These are phyloP conservation scores for Medauroidea extradentata DNA, from an alignment of 1,140 invertebrate genomes.

Conservation along the genomic window DNA sequence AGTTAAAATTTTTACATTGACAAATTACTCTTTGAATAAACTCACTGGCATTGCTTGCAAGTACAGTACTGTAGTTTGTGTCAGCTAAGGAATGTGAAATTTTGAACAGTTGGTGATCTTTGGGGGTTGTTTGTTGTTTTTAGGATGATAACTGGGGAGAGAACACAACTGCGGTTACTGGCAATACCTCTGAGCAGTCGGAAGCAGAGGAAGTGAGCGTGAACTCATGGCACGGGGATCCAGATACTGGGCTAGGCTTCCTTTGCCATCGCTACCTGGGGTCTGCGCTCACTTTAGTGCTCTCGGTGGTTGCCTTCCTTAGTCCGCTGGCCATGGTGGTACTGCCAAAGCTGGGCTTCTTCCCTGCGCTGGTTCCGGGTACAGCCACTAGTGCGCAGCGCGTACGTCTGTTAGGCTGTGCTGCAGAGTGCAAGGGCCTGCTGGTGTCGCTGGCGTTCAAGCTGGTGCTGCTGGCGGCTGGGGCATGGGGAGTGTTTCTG, in stretches of 20 bases:
- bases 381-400: slow-evolving; percentile 50
- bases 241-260: slow-evolving; percentile 64
- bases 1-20: too few relatives aligned
- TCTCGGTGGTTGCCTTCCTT: slow-evolving; percentile 79
- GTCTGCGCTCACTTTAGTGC: slow-evolving; percentile 65
- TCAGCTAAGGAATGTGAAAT: too few relatives aligned
- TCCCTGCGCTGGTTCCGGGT: slow-evolving; percentile 52
- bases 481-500: slow-evolving; percentile 85
- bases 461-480: slow-evolving; percentile 82
- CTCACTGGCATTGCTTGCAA: too few relatives aligned
- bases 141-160: slow-evolving; percentile 98
- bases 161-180: slow-evolving; percentile 94
- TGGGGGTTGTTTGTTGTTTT: not conserved
- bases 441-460: slow-evolving; percentile 90
- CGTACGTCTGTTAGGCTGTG: slow-evolving; percentile 60
- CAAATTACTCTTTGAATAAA: too few relatives aligned
- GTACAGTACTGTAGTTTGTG: too few relatives aligned
- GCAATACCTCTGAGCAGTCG: slow-evolving; percentile 92
- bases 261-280: slow-evolving; percentile 75
- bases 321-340: slow-evolving; percentile 93
- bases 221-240: slow-evolving; percentile 63
- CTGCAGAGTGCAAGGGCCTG: slow-evolving; percentile 84
- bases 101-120: too few relatives aligned
- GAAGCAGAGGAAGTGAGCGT: slow-evolving; percentile 82
- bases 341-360: slow-evolving; percentile 82